phyloP scores from a whole-genome alignment of 2,113 vertebrate genomes.

The Triplophysa rosa region DNA sequence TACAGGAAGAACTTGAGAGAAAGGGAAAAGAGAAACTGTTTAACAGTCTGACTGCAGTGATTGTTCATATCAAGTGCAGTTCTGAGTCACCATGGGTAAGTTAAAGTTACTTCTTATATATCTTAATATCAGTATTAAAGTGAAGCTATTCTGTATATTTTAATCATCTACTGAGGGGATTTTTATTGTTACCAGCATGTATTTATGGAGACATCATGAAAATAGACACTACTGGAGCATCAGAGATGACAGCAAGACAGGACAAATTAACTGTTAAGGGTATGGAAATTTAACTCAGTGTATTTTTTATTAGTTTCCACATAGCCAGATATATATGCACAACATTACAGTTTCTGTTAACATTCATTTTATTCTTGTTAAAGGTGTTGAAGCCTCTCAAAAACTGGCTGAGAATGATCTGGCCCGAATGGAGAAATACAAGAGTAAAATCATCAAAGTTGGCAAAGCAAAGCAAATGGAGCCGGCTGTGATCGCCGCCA shows the following conservation, averaged over 20 bases:
- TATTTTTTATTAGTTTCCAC: neutral
- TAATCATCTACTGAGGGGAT: neutral
- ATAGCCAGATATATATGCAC: neutral
- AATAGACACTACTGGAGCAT: constrained; percentile 66
- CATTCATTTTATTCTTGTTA: neutral
- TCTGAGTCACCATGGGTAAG: no score
- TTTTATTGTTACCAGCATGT: neutral
- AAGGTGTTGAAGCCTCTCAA: constrained; percentile 32
- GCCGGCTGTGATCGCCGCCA: constrained; percentile 38
- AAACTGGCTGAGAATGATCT: constrained; percentile 42
- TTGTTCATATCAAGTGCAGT: no score
- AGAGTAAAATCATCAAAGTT: constrained; percentile 57
- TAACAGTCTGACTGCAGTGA: no score
- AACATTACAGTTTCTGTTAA: neutral
- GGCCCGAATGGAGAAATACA: constrained; percentile 31
- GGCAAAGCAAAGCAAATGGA: constrained; percentile 69
- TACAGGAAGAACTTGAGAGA: no score
- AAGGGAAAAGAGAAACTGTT: no score
- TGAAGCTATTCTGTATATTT: neutral
- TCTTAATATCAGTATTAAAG: no score
- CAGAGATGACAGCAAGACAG: constrained; percentile 63
- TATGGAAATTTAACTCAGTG: constrained; percentile 48
- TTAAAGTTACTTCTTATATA: no score
- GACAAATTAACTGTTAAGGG: constrained; percentile 59
- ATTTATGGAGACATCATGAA: constrained; percentile 69